Percentiles rank a stretch among this genome's conserved stretches.
Evolutionary conservation across 1,140 invertebrate genomes (phyloP).

Genomic region (Monochamus saltuarius): DNA sequence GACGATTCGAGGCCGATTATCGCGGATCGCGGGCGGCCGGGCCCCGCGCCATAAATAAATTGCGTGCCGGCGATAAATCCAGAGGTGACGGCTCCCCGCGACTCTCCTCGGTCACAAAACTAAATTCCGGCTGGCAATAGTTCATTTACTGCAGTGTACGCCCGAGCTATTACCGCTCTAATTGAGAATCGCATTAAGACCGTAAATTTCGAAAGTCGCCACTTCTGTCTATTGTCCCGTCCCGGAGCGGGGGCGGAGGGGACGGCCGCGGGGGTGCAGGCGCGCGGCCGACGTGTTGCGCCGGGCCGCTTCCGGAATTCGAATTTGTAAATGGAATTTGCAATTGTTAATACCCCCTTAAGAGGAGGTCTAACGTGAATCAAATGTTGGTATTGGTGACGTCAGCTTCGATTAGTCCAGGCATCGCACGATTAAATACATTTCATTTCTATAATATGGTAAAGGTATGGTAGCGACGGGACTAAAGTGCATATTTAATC

Average conservation of each 20-base stretch:
- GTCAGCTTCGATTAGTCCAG: too few relatives aligned
- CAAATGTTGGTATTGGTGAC: too few relatives aligned
- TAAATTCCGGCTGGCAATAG: slow-evolving; percentile 45
- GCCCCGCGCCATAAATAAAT: slow-evolving; percentile 26
- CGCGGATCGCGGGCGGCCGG: slow-evolving; percentile 1
- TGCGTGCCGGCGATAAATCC: slow-evolving; percentile 34
- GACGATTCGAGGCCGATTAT: neutral
- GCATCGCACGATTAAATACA: too few relatives aligned
- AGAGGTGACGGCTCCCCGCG: slow-evolving; percentile 30
- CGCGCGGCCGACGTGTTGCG: too few relatives aligned
- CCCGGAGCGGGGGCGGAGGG: neutral
- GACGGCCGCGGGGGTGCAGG: neutral
- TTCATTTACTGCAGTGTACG: slow-evolving; percentile 43
- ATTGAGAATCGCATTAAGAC: slow-evolving; percentile 48
- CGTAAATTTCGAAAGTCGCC: slow-evolving; percentile 46
- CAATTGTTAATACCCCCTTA: too few relatives aligned
- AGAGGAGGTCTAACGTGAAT: too few relatives aligned
- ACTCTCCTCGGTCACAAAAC: slow-evolving; percentile 43
- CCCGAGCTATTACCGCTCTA: slow-evolving; percentile 47
- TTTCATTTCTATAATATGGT: too few relatives aligned
- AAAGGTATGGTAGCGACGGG: too few relatives aligned
- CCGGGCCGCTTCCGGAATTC: too few relatives aligned
- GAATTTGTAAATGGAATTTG: too few relatives aligned
- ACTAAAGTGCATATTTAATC: too few relatives aligned
- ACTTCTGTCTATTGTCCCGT: slow-evolving; percentile 42